phyloP scores from a whole-genome alignment of 2,797 vertebrate genomes.

The Corythornis leucogaster region DNA sequence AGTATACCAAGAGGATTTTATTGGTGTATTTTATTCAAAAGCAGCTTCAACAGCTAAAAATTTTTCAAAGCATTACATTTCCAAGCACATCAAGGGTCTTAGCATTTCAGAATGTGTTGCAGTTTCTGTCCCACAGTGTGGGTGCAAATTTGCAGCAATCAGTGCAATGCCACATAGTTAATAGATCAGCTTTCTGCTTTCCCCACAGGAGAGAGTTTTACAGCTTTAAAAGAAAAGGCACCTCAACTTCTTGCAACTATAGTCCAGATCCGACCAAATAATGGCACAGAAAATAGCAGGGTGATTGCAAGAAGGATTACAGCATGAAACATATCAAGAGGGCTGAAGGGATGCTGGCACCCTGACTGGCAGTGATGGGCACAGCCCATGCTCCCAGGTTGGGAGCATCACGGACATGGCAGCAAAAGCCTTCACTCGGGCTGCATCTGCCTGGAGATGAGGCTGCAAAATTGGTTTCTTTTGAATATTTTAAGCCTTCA shows the following conservation, averaged over 20 bases:
- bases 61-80: background rate
- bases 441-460: background rate
- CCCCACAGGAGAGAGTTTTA: background rate
- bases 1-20: background rate
- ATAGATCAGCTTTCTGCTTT: background rate
- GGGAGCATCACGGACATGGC: rapidly evolving
- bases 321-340: background rate
- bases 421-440: rapidly evolving
- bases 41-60: background rate
- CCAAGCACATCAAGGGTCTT: background rate
- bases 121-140: background rate
- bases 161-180: rapidly evolving
- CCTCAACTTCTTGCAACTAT: background rate
- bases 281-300: background rate
- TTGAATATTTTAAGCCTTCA: background rate
- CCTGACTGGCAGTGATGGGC: rapidly evolving
- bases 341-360: background rate
- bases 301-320: background rate
- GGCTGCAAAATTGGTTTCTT: conserved; percentile 10
- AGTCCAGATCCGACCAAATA: background rate
- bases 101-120: rapidly evolving
- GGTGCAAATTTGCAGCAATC: background rate
- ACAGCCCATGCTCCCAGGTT: rapidly evolving
- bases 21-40: background rate
- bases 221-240: background rate